Base-by-base conservation (phyloP, 1,140 invertebrate species). In the Zelostemma sp. region DNA sequence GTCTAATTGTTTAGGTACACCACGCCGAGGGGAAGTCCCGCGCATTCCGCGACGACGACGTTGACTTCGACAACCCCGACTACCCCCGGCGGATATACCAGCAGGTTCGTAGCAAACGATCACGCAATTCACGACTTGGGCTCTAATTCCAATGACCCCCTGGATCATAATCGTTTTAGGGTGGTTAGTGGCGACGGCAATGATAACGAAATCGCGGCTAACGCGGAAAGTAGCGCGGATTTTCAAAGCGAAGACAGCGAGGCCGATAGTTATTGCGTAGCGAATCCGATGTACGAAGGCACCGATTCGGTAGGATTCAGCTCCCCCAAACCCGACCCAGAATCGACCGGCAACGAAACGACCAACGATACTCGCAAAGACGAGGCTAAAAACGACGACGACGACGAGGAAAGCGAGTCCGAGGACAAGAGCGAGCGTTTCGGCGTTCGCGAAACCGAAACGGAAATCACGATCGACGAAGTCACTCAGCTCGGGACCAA, bases 61-160 rank as follows among this genome's bases (percentile, higher is more conserved):
- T 72, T 62, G 9, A 50, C 56, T 14, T 41, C 40, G 15, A 53
- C 75, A 46, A 68, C 67, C 41, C 75, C 79, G 38, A 65, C 82
- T 16, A 73, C 80, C 45, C 74, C 80, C 15, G 71, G 78, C 68
- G 79, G 83, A 69, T 85, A 85, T 78, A 85, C 83, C 74, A 86
- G 84, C 84, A 86, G 84, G 84, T 86, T 84, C 82, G 84, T 86
- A 85, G 75, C 69, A 75, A 77, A 81, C 75, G 77, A 76, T 80
- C 74, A 81, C 77, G 76, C 69, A 70, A 74, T 68, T 76, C 77
- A 80, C 75, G 68, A 82, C 77, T 74, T 74, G 75, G 81, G 59
- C 78, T 83, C 78, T 78, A 80, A 83, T 76, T 82, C 79, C 80
- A 80, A 73, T 84, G 77, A 84, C 72, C 71, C 81, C 79, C 76